phyloP scores from a whole-genome alignment of 2,797 vertebrate species.

The Sternarchorhynchus goeldii region DNA sequence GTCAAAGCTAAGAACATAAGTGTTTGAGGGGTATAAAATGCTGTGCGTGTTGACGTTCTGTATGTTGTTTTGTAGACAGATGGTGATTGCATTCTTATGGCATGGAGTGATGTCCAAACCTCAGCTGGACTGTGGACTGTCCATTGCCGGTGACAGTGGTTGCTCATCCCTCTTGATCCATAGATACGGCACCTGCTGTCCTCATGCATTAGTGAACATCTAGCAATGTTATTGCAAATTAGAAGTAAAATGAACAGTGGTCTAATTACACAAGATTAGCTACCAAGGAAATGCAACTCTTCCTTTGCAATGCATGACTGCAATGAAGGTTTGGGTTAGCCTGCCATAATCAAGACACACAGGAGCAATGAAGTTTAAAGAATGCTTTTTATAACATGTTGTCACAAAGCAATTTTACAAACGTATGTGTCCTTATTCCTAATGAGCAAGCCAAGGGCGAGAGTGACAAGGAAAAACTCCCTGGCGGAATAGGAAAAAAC shows the following conservation, averaged over 20 bases:
- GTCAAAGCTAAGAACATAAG: background rate
- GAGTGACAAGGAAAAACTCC: too few species aligned
- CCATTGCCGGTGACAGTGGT: background rate
- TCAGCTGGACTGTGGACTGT: background rate
- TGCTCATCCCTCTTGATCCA: background rate
- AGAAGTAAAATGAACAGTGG: background rate
- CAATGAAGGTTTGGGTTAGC: too few species aligned
- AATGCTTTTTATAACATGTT: too few species aligned
- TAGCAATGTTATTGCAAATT: slow-evolving; percentile 20
- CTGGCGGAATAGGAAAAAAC: too few species aligned
- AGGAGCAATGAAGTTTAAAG: too few species aligned
- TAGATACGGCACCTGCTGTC: background rate
- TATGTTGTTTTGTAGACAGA: slow-evolving; percentile 5
- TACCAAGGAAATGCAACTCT: too few species aligned
- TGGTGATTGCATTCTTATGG: background rate
- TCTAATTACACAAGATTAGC: too few species aligned
- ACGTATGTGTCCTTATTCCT: too few species aligned
- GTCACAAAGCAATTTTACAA: too few species aligned
- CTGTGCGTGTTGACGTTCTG: background rate
- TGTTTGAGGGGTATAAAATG: background rate
- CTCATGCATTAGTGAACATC: background rate
- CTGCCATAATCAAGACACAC: too few species aligned
- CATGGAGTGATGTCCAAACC: background rate
- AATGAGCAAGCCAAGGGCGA: too few species aligned
- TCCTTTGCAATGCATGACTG: too few species aligned